Base-by-base conservation (phyloP, 2,888 invertebrate species). In the Drosophila paracracens region DNA sequence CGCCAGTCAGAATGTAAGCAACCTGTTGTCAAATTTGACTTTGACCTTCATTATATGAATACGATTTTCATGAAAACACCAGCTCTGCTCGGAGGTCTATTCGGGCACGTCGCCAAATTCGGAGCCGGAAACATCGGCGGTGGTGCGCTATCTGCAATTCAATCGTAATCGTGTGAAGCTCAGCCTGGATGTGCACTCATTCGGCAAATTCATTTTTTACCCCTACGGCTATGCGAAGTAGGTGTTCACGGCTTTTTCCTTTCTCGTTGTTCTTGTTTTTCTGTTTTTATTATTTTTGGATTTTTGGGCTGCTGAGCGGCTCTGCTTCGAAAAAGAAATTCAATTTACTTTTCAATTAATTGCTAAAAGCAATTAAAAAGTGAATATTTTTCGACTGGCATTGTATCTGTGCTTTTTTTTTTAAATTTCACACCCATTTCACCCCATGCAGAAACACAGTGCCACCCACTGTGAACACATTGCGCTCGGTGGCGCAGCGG, bases 1-100 rank as follows among this genome's bases (percentile, higher is more conserved):
- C 94, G 90, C 94, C 92, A 70, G 96, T 71, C 92, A 90, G 76
- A 92, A 93, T 75, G 93, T 93, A 89, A 86, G 83, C 59, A 27
- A 61, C 65, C 65, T 79, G 76, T 75, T 76, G 76, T 40, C 38
- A 21, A 63, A 69, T 52, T 72, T 81, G 70, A 74, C 82, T 52
- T 77, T 82, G 70, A 78, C 68, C 81, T 83, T 79, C 66, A 54
- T 25, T 46, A 11, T 59, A 46, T 40, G 18, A 50, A 43, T 31
- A 36, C 36, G 18, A 21, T 40, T 67, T 27, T 18, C 4, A 8
- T 8, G 7, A 35, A 33, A 56, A 38, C 13, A 13, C 5, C 54
- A 93, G 93, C 91, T 91, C 52, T 93, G 93, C 74, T 93, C 93
- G 6, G 93, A 93, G 82, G 93, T 93, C 1, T 93, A 91, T 63